Percentiles rank a stretch among this genome's conserved stretches.
Evolutionary conservation across 2,113 vertebrate species (phyloP).

Genomic region (Bufo gargarizans): DNA sequence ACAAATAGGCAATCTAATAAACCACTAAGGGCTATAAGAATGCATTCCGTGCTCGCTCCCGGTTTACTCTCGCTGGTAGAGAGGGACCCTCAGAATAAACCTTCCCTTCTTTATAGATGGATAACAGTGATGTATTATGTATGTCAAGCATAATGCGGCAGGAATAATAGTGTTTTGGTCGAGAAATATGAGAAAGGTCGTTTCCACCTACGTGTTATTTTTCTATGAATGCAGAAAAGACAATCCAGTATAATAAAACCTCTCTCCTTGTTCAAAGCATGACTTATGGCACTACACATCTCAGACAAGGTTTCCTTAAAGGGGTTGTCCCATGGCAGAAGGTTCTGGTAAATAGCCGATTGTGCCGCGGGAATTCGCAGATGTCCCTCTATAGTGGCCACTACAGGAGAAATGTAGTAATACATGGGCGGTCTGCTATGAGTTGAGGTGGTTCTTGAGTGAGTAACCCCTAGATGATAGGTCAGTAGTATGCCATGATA

Average conservation of each 20-base stretch:
- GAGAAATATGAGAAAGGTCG: background rate
- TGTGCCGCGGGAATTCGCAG: too few species aligned
- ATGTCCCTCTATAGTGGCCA: too few species aligned
- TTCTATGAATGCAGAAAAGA: background rate
- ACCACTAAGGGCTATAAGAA: background rate
- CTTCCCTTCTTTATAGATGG: background rate
- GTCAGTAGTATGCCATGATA: too few species aligned
- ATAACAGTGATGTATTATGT: background rate
- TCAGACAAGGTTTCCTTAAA: background rate
- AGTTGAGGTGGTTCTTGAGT: too few species aligned
- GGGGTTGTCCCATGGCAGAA: background rate
- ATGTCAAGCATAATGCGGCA: background rate
- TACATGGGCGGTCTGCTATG: too few species aligned
- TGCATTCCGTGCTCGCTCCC: background rate
- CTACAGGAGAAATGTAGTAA: too few species aligned
- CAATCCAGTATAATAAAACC: background rate
- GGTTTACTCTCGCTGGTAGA: background rate
- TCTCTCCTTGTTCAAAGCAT: background rate
- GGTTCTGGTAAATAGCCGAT: too few species aligned
- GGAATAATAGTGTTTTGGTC: background rate
- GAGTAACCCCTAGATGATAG: too few species aligned
- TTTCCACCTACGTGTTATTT: background rate
- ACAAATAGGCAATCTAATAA: slow-evolving; percentile 17
- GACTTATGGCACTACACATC: background rate
- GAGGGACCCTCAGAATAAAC: background rate